Evolutionary conservation across 2,888 invertebrate species (phyloP).

Genomic region (Nomada ferruginata): DNA sequence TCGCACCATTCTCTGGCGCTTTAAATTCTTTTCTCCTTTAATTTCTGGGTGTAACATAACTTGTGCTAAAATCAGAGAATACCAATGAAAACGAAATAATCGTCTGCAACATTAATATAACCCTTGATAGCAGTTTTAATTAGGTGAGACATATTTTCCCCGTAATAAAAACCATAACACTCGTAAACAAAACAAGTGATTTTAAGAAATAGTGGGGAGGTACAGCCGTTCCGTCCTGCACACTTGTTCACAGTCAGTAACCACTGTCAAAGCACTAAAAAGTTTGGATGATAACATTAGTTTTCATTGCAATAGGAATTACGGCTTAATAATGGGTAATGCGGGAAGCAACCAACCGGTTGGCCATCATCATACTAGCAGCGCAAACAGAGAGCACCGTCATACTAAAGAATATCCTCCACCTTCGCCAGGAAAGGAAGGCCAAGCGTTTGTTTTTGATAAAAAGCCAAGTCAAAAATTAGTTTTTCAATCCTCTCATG

Average conservation of each 20-base stretch:
- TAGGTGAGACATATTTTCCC: constrained; percentile 15
- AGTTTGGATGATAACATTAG: background rate
- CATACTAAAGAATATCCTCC: constrained; percentile 83
- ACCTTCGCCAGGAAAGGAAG: constrained; percentile 87
- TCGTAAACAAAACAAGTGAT: constrained; percentile 36
- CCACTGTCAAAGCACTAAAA: background rate
- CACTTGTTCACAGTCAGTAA: background rate
- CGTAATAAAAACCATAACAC: background rate
- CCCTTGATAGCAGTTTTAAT: background rate
- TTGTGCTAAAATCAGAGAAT: background rate
- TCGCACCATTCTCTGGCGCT: constrained; percentile 15
- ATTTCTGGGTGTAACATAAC: background rate
- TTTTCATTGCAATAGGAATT: background rate
- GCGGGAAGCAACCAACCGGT: constrained; percentile 89
- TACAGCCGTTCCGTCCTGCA: background rate
- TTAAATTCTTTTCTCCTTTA: background rate
- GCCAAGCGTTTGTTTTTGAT: constrained; percentile 93
- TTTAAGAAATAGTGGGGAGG: background rate
- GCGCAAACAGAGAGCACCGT: constrained; percentile 89
- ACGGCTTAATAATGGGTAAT: constrained; percentile 88
- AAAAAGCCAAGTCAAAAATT: constrained; percentile 90
- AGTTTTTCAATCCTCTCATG: constrained; percentile 88
- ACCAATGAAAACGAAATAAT: constrained; percentile 14
- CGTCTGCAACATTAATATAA: background rate
- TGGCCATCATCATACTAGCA: constrained; percentile 74